Percentiles rank a stretch among this genome's conserved stretches.
These are phyloP conservation scores for Poeciliopsis prolifica DNA, from an alignment of 2,113 vertebrate genomes.

Conservation along the genomic window DNA sequence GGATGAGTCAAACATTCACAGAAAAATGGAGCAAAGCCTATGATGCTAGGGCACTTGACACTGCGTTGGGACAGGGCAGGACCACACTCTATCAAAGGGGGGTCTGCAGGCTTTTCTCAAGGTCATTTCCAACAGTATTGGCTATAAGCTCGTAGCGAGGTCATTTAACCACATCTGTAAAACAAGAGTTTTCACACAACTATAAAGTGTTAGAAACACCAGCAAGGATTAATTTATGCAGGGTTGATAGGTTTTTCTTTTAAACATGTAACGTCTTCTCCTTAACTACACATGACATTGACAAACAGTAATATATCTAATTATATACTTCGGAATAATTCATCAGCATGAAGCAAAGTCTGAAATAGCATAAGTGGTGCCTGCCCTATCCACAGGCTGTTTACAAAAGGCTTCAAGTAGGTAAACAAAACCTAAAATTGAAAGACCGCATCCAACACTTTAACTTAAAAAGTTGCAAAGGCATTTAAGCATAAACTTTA, in stretches of 20 bases:
- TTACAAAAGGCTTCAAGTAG: background rate
- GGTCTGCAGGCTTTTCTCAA: constrained; percentile 64
- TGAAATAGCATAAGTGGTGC: constrained; percentile 43
- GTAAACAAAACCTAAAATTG: background rate
- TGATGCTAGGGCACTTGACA: constrained; percentile 88
- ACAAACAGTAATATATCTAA: background rate
- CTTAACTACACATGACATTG: background rate
- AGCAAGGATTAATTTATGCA: constrained; percentile 44
- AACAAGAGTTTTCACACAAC: constrained; percentile 74
- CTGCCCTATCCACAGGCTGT: constrained; percentile 66
- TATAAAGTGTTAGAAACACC: constrained; percentile 65
- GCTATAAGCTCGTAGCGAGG: constrained; percentile 60
- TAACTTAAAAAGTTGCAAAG: too few relatives aligned
- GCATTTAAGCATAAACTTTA: background rate
- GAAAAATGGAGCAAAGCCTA: constrained; percentile 94
- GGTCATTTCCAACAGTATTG: constrained; percentile 66
- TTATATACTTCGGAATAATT: constrained; percentile 1
- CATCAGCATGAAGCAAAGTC: background rate
- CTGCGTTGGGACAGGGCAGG: constrained; percentile 86
- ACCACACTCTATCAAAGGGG: constrained; percentile 70
- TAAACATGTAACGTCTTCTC: background rate
- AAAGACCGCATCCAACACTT: background rate
- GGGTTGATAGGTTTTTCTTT: constrained; percentile 23
- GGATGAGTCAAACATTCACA: constrained; percentile 99
- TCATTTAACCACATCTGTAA: constrained; percentile 75